Percentiles rank a stretch among this genome's conserved stretches.
Conservation (phyloP, 2,888 invertebrate genomes). For the Tipula confusa region DNA sequence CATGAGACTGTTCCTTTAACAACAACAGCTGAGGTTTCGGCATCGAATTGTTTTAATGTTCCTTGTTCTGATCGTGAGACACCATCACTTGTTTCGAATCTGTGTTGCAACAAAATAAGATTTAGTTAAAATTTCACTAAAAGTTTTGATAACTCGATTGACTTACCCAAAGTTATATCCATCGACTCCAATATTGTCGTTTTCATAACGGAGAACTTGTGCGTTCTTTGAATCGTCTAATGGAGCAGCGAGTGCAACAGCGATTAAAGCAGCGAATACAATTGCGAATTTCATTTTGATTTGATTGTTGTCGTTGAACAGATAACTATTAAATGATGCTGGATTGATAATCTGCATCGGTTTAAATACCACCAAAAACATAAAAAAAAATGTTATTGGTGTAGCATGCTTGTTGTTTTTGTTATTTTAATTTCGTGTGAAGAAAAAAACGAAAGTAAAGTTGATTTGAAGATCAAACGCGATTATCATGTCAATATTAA, state of each 20-base stretch:
- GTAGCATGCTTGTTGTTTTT: neutral
- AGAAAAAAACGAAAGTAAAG: neutral
- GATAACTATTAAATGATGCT: neutral
- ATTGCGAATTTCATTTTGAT: constrained; percentile 41
- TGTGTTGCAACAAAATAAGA: constrained; percentile 39
- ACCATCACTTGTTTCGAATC: constrained; percentile 64
- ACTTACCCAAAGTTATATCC: constrained; percentile 62
- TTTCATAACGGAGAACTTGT: constrained; percentile 55
- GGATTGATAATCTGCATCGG: neutral
- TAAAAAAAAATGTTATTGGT: neutral
- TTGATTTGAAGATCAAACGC: neutral
- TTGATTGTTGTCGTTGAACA: neutral
- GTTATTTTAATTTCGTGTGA: neutral
- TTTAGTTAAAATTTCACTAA: neutral
- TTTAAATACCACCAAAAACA: neutral
- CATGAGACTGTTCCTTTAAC: constrained; percentile 60
- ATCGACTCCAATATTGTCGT: constrained; percentile 54
- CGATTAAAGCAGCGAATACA: constrained; percentile 50
- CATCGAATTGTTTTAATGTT: constrained; percentile 57
- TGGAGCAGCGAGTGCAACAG: constrained; percentile 44
- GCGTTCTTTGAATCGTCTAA: constrained; percentile 52
- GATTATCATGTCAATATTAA: neutral
- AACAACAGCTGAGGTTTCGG: constrained; percentile 59
- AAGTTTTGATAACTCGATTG: neutral
- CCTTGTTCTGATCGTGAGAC: constrained; percentile 59